Percentiles rank a stretch among this genome's conserved stretches.
Conservation (phyloP, 2,888 invertebrate genomes). For the Lepidocyrtinus sp. region DNA sequence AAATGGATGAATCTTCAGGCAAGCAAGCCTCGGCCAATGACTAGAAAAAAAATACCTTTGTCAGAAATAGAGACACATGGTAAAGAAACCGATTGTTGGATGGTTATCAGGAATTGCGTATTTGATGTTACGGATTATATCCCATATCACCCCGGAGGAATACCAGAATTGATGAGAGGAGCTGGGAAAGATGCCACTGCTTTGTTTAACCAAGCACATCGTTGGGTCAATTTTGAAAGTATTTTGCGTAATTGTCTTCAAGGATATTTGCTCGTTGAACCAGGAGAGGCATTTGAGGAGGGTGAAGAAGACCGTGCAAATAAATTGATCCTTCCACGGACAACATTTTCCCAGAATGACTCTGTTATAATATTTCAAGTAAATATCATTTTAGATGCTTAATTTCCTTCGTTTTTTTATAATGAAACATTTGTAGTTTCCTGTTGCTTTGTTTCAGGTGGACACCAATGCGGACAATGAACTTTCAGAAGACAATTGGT, state of each 20-base stretch:
- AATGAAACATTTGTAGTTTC: neutral
- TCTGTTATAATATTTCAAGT: slow-evolving; percentile 51
- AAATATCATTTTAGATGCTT: neutral
- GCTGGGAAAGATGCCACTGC: slow-evolving; percentile 64
- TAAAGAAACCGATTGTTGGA: slow-evolving; percentile 61
- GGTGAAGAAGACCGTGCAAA: neutral
- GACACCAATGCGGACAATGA: slow-evolving; percentile 34
- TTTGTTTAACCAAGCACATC: slow-evolving; percentile 63
- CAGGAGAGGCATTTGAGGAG: slow-evolving; percentile 30
- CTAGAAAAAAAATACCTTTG: slow-evolving; percentile 51
- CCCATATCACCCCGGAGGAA: slow-evolving; percentile 67
- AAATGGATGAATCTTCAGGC: slow-evolving; percentile 63
- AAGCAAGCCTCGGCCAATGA: slow-evolving; percentile 15
- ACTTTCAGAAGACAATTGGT: slow-evolving; percentile 63
- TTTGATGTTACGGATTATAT: slow-evolving; percentile 67
- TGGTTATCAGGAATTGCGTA: slow-evolving; percentile 64
- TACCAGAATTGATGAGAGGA: slow-evolving; percentile 67
- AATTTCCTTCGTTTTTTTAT: too few relatives aligned
- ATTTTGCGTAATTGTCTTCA: slow-evolving; percentile 63
- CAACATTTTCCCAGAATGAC: slow-evolving; percentile 60
- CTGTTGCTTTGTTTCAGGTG: slow-evolving; percentile 21
- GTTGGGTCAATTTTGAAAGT: slow-evolving; percentile 67
- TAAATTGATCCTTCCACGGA: slow-evolving; percentile 16
- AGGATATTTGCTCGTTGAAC: slow-evolving; percentile 55
- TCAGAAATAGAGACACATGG: slow-evolving; percentile 63